Evolutionary conservation across 2,797 vertebrate species (phyloP).

Genomic region (Uromys caudimaculatus): DNA sequence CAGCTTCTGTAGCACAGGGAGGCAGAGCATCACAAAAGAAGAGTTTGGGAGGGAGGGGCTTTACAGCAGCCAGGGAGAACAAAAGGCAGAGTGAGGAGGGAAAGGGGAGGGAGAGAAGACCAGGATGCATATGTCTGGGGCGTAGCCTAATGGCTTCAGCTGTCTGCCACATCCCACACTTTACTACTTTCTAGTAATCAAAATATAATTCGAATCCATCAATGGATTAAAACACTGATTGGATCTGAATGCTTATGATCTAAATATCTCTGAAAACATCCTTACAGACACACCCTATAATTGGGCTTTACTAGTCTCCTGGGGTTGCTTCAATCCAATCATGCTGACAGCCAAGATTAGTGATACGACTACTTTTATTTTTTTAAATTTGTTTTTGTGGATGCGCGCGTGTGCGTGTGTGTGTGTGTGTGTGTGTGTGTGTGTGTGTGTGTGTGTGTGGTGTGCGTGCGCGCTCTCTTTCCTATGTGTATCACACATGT

Average conservation of each 20-base stretch:
- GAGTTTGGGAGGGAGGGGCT: too few relatives aligned
- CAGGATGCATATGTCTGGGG: too few relatives aligned
- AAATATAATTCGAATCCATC: not conserved
- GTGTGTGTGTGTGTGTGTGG: not conserved
- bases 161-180: not conserved
- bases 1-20: not conserved
- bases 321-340: not conserved
- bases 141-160: not conserved
- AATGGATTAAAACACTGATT: not conserved
- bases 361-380: not conserved
- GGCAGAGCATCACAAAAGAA: not conserved
- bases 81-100: not conserved
- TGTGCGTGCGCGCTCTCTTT: too few relatives aligned
- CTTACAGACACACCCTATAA: not conserved
- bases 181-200: not conserved
- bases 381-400: not conserved
- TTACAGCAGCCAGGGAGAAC: too few relatives aligned
- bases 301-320: not conserved
- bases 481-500: not conserved
- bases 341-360: not conserved
- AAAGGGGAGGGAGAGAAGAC: not conserved
- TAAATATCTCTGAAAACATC: not conserved
- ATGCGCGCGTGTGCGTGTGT: not conserved
- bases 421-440: too few relatives aligned
- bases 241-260: not conserved